Conservation (phyloP, 1,140 invertebrate genomes). For the Monomorium pharaonis region DNA sequence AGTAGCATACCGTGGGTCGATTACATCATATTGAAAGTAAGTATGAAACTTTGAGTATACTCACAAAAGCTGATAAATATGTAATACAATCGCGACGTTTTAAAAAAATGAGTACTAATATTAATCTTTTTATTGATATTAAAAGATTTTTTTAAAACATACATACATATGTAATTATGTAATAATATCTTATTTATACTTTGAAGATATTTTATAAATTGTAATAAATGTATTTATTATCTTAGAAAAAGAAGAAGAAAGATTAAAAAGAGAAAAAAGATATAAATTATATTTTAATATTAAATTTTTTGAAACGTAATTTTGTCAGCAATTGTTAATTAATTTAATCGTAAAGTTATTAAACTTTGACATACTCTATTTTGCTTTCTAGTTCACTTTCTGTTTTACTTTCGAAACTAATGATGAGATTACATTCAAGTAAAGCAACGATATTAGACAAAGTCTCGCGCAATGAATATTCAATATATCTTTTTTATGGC, state of each 20-base stretch:
- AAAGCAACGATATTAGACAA: background rate
- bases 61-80: background rate
- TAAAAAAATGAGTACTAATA: background rate
- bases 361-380: background rate
- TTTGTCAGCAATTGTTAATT: background rate
- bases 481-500: constrained; percentile 5
- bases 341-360: background rate
- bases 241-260: background rate
- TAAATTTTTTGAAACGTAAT: background rate
- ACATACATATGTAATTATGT: background rate
- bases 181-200: background rate
- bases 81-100: background rate
- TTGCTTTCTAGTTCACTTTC: background rate
- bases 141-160: background rate
- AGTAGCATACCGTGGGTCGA: constrained; percentile 94
- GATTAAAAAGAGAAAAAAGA: background rate
- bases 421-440: background rate
- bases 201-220: background rate
- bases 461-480: constrained; percentile 3
- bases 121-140: background rate
- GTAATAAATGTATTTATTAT: background rate
- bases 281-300: background rate
- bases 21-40: constrained; percentile 93
- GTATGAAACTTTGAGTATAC: background rate
- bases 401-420: background rate